phyloP scores from a whole-genome alignment of 2,888 invertebrate genomes.

The Steromphala cineraria region DNA sequence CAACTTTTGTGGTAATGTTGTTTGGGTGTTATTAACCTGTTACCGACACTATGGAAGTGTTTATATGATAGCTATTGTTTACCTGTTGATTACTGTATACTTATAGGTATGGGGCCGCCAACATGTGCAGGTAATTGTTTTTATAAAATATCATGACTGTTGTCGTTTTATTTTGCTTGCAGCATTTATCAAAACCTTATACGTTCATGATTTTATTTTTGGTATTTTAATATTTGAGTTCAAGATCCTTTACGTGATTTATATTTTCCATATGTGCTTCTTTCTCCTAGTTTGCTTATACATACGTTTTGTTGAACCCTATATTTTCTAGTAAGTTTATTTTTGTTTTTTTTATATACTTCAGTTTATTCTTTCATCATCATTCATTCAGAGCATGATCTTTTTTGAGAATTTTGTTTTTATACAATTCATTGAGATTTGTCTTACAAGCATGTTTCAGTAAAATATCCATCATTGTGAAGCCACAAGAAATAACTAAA shows the following conservation, averaged over 20 bases:
- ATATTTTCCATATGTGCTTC: background rate
- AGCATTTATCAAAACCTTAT: background rate
- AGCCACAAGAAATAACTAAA: too few species aligned
- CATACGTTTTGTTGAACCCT: background rate
- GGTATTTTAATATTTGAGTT: background rate
- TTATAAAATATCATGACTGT: background rate
- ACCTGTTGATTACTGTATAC: too few species aligned
- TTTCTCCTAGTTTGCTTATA: background rate
- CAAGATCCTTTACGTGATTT: background rate
- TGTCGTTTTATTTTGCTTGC: background rate
- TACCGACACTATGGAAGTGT: too few species aligned
- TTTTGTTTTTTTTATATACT: background rate
- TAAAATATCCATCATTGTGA: too few species aligned
- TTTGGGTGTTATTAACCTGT: too few species aligned
- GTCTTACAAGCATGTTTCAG: too few species aligned
- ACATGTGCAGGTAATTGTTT: slow-evolving; percentile 32
- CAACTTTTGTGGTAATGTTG: too few species aligned
- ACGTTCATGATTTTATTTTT: background rate
- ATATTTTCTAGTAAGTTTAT: background rate
- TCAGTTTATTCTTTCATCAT: too few species aligned
- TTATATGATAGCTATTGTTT: too few species aligned
- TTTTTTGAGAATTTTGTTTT: too few species aligned
- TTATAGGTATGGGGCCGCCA: slow-evolving; percentile 11
- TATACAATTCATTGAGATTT: too few species aligned
- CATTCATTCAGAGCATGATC: too few species aligned